Conservation (phyloP, 2,113 vertebrate species). For the Thunnus maccoyii region DNA sequence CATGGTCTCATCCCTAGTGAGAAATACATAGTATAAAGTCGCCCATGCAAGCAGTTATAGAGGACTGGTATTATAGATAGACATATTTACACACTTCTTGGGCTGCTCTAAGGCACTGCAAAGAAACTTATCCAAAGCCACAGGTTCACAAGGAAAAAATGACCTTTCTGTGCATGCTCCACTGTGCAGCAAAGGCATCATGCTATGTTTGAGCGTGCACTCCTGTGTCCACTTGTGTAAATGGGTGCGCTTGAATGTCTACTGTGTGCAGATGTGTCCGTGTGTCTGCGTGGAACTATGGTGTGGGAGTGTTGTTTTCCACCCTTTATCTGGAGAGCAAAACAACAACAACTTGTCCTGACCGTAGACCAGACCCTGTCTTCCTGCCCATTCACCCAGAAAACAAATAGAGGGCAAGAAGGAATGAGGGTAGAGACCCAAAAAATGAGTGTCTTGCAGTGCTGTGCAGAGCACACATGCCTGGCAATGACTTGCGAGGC, state of each 20-base stretch:
- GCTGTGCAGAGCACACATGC: constrained; percentile 18
- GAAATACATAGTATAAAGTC: background rate
- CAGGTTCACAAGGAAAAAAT: constrained; percentile 25
- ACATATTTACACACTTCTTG: constrained; percentile 16
- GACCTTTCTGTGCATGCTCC: constrained; percentile 50
- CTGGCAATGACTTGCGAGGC: constrained; percentile 45
- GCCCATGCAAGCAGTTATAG: constrained; percentile 7
- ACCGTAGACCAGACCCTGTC: constrained; percentile 58
- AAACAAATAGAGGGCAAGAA: constrained; percentile 59
- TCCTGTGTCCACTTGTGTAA: constrained; percentile 27
- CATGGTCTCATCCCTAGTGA: background rate
- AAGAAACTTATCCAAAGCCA: constrained; percentile 37
- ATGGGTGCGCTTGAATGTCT: constrained; percentile 5
- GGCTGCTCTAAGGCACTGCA: constrained; percentile 3
- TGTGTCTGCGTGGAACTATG: constrained; percentile 14
- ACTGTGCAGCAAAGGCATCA: constrained; percentile 32
- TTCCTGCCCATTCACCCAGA: constrained; percentile 65
- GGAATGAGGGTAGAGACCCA: constrained; percentile 37
- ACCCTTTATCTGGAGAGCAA: constrained; percentile 36
- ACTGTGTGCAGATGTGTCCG: constrained; percentile 9
- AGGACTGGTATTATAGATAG: constrained; percentile 14
- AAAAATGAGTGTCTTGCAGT: constrained; percentile 40
- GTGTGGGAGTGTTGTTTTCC: constrained; percentile 43
- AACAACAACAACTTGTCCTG: constrained; percentile 60
- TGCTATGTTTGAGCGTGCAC: constrained; percentile 17